Evolutionary conservation across 1,140 invertebrate genomes (phyloP).

Genomic region (Agrypnia vestita): DNA sequence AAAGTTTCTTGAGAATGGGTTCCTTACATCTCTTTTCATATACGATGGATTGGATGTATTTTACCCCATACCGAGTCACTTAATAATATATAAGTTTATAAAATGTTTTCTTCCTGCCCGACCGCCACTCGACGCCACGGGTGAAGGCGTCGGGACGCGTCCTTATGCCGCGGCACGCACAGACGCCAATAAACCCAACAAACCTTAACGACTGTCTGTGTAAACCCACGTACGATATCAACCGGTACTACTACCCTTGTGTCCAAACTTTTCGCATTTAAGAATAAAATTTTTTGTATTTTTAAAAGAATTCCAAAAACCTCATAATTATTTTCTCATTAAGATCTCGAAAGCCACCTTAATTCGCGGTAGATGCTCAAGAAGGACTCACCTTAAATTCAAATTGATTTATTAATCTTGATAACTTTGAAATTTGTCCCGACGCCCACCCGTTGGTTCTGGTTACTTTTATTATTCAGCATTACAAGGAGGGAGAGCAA

Average conservation of each 20-base stretch:
- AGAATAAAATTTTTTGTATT: not conserved
- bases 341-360: not conserved
- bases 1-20: no score
- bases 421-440: constrained; percentile 9
- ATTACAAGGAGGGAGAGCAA: no score
- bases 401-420: constrained; percentile 9
- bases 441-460: not conserved
- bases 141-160: not conserved
- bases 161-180: constrained; percentile 56
- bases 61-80: no score
- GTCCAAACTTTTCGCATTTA: constrained; percentile 19
- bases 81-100: no score
- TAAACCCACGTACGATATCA: constrained; percentile 52
- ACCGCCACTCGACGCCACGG: not conserved
- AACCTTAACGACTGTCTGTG: constrained; percentile 56
- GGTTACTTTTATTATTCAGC: no score
- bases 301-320: no score
- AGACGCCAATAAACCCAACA: constrained; percentile 48
- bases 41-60: no score
- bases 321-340: not conserved
- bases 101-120: no score
- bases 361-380: not conserved
- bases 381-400: not conserved
- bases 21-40: no score
- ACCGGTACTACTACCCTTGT: constrained; percentile 17